Evolutionary conservation across 1,140 invertebrate species (phyloP), one percentile per base, ranked within the genome.

Genomic region (Trachymyrmex septentrionalis): DNA sequence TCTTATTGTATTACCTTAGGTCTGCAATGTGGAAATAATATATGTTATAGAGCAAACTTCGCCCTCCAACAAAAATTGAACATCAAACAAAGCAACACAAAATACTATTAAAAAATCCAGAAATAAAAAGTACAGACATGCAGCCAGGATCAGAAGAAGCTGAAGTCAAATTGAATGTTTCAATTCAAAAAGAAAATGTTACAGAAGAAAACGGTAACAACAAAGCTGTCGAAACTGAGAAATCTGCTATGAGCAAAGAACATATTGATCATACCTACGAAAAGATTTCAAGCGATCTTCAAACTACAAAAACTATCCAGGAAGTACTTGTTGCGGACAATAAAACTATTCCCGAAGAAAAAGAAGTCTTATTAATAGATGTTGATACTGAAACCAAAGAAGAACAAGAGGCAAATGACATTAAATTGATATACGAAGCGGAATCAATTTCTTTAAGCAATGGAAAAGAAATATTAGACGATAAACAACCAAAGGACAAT

Each of bases 1-100:
- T 73, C 12, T 24, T 71, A 30, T 69, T 69, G 14, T 12, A 69
- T 48, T 50, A 21, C 2, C 6, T 16, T 69, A 27, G 64, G 7
- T 69, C 5, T 67, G 27, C 71, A 48, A 48, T 73, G 50, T 7
- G 30, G 21, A 21, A 72, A 76, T 44, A 72, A 81, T 27, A 6
- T 71, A 14, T 89, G 63, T 93, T 93, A 24, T 69, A 94, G 93
- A 92, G 59, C 34, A 93, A 92, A 87, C 84, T 92, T 64, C 85
- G 87, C 21, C 84, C 63, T 80, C 76, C 93, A 44, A 9, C 82
- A 34, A 90, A 91, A 67, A 14, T 72, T 76, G 88, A 86, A 14
- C 34, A 78, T 5, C 80, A 69, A 48, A 9, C 72, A 57, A 93
- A 91, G 57, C 73, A 71, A 71, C 27, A 73, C 63, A 86, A 67